These are phyloP conservation scores for Ammodytes dubius DNA, from an alignment of 2,113 vertebrate species.

Conservation along the genomic window DNA sequence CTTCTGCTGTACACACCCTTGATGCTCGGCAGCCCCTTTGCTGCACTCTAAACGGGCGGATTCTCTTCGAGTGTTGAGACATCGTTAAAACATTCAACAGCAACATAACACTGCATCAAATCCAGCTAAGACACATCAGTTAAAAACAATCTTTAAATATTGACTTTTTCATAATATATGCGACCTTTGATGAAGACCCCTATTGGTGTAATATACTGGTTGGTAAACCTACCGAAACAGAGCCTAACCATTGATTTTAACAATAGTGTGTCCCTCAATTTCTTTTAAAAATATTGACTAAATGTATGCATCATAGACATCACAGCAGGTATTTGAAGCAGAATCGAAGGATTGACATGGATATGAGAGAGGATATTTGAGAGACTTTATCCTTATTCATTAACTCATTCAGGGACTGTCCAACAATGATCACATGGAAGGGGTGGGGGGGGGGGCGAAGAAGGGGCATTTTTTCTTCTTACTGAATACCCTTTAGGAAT, in stretches of 20 bases:
- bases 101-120: slow-evolving; percentile 52
- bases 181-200: slow-evolving; percentile 21
- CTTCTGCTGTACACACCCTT: slow-evolving; percentile 59
- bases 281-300: not conserved
- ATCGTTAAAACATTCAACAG: slow-evolving; percentile 68
- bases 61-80: slow-evolving; percentile 74
- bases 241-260: not conserved
- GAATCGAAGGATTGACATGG: not conserved
- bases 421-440: not conserved
- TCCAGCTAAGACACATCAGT: slow-evolving; percentile 59
- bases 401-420: not conserved
- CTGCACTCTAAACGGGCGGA: slow-evolving; percentile 59
- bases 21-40: slow-evolving; percentile 43
- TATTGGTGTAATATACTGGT: not conserved
- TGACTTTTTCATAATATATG: not conserved
- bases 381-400: not conserved
- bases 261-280: not conserved
- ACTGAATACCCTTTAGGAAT: slow-evolving; percentile 6
- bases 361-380: slow-evolving; percentile 4
- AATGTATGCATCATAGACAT: not conserved
- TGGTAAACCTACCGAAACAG: not conserved
- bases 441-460: no score
- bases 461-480: not conserved
- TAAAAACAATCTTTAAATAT: slow-evolving; percentile 55
- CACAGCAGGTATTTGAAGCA: not conserved